phyloP scores from a whole-genome alignment of 1,140 invertebrate species.

The Anastrepha ludens region DNA sequence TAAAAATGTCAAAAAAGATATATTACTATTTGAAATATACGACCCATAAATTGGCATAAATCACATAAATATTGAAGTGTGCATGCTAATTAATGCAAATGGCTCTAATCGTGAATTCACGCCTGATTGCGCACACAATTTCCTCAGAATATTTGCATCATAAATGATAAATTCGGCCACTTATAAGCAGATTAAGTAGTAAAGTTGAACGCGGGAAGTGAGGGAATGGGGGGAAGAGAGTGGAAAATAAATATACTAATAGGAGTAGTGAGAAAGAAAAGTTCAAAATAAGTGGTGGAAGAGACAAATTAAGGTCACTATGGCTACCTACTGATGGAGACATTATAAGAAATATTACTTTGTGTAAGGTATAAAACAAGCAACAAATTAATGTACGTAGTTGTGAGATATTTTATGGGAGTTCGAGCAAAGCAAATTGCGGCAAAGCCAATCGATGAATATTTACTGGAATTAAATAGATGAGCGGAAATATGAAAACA shows the following conservation, averaged over 20 bases:
- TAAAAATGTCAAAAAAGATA: neutral
- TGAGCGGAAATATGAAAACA: too few relatives aligned
- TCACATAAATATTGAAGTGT: neutral
- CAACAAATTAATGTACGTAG: too few relatives aligned
- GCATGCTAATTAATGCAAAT: slow-evolving; percentile 17
- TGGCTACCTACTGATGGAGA: too few relatives aligned
- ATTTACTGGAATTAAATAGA: too few relatives aligned
- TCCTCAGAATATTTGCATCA: neutral
- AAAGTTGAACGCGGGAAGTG: neutral
- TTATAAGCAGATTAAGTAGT: slow-evolving; percentile 3
- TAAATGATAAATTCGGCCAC: slow-evolving; percentile 15
- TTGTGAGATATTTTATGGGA: too few relatives aligned
- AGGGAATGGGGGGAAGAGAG: neutral
- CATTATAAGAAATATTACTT: too few relatives aligned
- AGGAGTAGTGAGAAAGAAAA: neutral
- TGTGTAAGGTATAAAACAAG: too few relatives aligned
- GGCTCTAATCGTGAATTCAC: slow-evolving; percentile 18
- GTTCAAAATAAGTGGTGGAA: too few relatives aligned
- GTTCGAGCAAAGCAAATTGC: too few relatives aligned
- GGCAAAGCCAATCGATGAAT: too few relatives aligned
- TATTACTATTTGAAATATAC: neutral
- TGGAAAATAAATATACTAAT: neutral
- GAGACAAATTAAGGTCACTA: too few relatives aligned
- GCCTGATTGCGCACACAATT: slow-evolving; percentile 6
- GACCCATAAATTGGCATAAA: neutral